These are phyloP conservation scores for Uropetala carovei DNA, from an alignment of 2,888 invertebrate genomes.

Conservation along the genomic window DNA sequence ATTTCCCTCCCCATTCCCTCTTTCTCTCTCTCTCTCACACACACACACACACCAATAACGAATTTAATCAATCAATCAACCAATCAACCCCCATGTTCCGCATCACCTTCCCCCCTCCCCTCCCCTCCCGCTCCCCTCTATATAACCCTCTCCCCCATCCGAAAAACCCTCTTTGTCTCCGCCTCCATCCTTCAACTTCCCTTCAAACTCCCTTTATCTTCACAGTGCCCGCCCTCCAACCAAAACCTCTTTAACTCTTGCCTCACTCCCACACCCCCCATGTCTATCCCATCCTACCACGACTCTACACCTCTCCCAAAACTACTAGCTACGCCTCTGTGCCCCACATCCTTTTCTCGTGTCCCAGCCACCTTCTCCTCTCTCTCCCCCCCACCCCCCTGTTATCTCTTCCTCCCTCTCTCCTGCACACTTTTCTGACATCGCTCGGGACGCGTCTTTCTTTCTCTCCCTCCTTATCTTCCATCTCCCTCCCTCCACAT, in stretches of 20 bases:
- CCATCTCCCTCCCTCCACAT: not conserved
- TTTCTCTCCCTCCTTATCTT: not conserved
- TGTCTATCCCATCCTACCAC: not conserved
- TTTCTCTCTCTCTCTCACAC: not conserved
- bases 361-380: not conserved
- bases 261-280: not conserved
- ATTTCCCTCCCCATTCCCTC: not conserved
- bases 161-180: conserved; percentile 59
- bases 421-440: conserved; percentile 8
- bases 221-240: not conserved
- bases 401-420: not conserved
- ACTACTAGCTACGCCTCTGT: not conserved
- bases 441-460: not conserved
- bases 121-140: conserved; percentile 1
- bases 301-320: conserved; percentile 5
- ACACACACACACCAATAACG: conserved; percentile 56
- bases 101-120: not conserved
- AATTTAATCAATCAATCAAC: conserved; percentile 64
- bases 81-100: conserved; percentile 47
- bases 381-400: not conserved
- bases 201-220: conserved; percentile 53
- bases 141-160: no score
- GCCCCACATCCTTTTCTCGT: conserved; percentile 9
- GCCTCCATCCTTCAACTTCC: conserved; percentile 48
- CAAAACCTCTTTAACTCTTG: not conserved